Conservation (phyloP, 2,888 invertebrate species). For the Tenthredo livida region DNA sequence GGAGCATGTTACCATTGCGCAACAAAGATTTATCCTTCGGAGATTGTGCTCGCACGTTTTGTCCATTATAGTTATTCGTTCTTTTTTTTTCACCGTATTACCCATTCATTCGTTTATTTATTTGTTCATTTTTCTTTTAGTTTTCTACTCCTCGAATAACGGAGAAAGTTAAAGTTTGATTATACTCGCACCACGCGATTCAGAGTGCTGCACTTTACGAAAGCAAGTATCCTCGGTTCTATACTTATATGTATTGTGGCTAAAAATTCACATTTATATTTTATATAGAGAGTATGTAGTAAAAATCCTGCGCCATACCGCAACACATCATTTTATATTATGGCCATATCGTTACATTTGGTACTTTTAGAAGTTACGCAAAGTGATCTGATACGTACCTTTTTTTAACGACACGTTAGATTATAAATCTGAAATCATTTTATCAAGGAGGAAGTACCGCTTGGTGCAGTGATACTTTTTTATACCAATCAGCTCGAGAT, state of each 20-base stretch:
- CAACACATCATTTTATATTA: not conserved
- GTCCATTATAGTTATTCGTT: not conserved
- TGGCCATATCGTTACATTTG: not conserved
- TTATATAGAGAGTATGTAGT: not conserved
- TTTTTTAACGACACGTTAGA: not conserved
- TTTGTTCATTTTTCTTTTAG: not conserved
- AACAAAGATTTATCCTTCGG: conserved; percentile 34
- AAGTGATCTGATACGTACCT: not conserved
- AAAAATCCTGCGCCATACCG: not conserved
- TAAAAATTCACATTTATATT: not conserved
- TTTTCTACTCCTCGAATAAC: not conserved
- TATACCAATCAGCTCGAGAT: not conserved
- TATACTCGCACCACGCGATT: not conserved
- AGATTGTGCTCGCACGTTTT: conserved; percentile 15
- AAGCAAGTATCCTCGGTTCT: not conserved
- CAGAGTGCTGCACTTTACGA: not conserved
- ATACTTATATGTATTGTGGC: not conserved
- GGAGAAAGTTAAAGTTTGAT: not conserved
- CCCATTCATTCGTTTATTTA: not conserved
- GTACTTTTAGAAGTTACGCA: conserved; percentile 8
- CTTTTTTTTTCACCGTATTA: not conserved
- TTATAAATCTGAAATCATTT: not conserved
- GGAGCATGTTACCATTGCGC: conserved; percentile 38
- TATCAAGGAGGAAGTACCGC: conserved; percentile 26
- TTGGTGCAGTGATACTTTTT: conserved; percentile 23